A percentile compares a stretch with the other conserved stretches of the same genome.
These are phyloP conservation scores for Nycticryphes semicollaris DNA, from an alignment of 2,113 vertebrate genomes.

Conservation along the genomic window DNA sequence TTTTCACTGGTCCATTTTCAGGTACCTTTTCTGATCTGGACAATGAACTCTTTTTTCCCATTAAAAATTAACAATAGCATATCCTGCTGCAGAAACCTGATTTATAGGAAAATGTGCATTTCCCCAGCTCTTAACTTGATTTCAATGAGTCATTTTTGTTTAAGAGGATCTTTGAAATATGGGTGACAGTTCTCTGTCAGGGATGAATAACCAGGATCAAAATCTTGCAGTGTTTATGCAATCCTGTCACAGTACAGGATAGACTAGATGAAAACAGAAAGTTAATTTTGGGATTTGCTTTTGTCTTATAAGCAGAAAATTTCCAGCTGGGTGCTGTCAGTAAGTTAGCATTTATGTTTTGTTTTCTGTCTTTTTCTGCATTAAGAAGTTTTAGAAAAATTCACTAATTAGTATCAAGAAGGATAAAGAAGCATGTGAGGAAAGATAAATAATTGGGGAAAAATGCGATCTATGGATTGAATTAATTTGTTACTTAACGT, in stretches of 20 bases:
- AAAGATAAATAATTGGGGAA: neutral
- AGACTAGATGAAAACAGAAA: neutral
- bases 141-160: neutral
- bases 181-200: neutral
- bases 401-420: neutral
- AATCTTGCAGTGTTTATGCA: fast-evolving
- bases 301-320: neutral
- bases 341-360: neutral
- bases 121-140: neutral
- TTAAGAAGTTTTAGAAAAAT: neutral
- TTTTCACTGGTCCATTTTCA: fast-evolving
- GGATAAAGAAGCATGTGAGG: neutral
- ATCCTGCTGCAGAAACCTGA: neutral
- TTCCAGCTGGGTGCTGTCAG: neutral
- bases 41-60: neutral
- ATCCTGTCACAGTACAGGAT: fast-evolving
- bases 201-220: neutral
- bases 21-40: neutral
- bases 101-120: neutral
- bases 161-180: neutral
- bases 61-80: neutral
- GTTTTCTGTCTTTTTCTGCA: neutral
- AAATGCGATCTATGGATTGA: neutral
- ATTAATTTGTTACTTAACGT: neutral
- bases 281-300: neutral